Evolutionary conservation across 1,140 invertebrate species (phyloP).

Genomic region (Cydia splendana): DNA sequence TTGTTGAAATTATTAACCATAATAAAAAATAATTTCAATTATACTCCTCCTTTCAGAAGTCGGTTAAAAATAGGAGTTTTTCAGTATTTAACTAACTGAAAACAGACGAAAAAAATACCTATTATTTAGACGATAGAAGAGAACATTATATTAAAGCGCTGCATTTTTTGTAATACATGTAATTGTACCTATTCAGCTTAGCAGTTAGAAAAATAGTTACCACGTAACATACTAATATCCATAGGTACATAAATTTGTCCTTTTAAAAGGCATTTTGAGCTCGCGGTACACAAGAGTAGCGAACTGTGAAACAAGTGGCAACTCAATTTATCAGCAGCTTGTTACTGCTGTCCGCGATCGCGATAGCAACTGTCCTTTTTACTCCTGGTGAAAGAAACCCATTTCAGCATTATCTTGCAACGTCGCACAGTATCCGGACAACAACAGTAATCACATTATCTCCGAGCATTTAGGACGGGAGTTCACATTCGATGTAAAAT

Average conservation of each 20-base stretch:
- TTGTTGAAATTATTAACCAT: too few relatives aligned
- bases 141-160: too few relatives aligned
- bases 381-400: neutral
- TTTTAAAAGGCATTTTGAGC: neutral
- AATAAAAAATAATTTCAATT: too few relatives aligned
- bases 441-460: neutral
- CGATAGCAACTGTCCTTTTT: slow-evolving; percentile 27
- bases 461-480: neutral
- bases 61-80: too few relatives aligned
- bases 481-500: too few relatives aligned
- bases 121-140: too few relatives aligned
- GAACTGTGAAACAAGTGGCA: slow-evolving; percentile 20
- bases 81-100: too few relatives aligned
- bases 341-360: slow-evolving; percentile 24
- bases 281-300: slow-evolving; percentile 1
- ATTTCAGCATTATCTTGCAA: neutral
- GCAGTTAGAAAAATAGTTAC: neutral
- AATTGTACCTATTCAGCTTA: neutral
- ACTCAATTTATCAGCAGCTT: slow-evolving; percentile 32
- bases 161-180: too few relatives aligned
- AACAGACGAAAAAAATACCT: too few relatives aligned
- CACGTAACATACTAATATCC: neutral
- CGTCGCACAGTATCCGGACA: neutral
- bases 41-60: too few relatives aligned
- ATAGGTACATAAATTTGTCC: neutral